Conservation (phyloP, 2,113 vertebrate species). For the Cromileptes altivelis region DNA sequence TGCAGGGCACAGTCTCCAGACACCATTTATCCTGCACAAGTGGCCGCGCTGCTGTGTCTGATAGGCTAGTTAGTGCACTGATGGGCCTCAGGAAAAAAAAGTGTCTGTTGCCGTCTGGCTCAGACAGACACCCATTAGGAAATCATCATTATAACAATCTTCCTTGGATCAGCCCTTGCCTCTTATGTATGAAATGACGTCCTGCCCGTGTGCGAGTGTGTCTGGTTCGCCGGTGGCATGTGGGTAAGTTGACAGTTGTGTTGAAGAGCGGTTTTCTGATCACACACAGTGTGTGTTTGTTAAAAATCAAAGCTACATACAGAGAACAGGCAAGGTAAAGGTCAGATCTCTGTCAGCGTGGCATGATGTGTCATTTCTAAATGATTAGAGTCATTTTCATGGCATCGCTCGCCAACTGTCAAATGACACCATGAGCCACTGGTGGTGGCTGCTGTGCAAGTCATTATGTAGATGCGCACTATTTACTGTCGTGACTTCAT, state of each 20-base stretch:
- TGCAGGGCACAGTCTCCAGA: constrained; percentile 50
- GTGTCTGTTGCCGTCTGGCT: constrained; percentile 39
- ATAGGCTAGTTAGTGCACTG: constrained; percentile 55
- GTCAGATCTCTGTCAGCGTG: constrained; percentile 29
- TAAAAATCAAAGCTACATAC: not conserved
- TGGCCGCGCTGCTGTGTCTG: constrained; percentile 45
- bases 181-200: constrained; percentile 40
- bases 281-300: not conserved
- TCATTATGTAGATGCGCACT: constrained; percentile 3
- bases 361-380: constrained; percentile 25
- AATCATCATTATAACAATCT: constrained; percentile 56
- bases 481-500: not conserved
- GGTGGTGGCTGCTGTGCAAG: not conserved
- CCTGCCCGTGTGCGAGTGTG: constrained; percentile 8
- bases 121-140: constrained; percentile 63
- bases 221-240: constrained; percentile 4
- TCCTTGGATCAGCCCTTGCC: constrained; percentile 18
- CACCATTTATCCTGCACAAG: constrained; percentile 54
- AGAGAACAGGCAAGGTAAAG: constrained; percentile 12
- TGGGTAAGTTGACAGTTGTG: not conserved
- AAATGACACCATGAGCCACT: not conserved
- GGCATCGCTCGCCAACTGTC: constrained; percentile 16
- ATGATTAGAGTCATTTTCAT: constrained; percentile 33
- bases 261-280: not conserved
- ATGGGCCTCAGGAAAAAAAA: constrained; percentile 30